Base-by-base conservation (phyloP, 2,888 invertebrate genomes). In the Plagodis pulveraria region DNA sequence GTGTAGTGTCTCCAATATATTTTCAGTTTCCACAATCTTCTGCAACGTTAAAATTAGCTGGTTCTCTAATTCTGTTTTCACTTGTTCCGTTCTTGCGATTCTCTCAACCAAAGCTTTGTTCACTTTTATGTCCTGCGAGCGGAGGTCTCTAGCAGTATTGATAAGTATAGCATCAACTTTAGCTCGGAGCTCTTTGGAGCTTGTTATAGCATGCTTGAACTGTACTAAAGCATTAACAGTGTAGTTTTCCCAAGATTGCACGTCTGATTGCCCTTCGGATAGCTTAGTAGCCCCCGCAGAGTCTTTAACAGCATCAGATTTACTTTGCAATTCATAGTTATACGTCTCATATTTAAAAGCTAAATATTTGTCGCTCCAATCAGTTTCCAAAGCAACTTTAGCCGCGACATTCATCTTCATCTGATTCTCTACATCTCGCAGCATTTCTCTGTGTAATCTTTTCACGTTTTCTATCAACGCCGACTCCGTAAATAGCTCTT, bases 291-390 rank as follows among this genome's bases (percentile, higher is more conserved):
- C 95, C 12, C 98, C 98, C 2, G 96, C 94, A 53, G 96, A 95
- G 79, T 96, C 96, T 83, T 97, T 93, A 11, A 97, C 94, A 55
- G 94, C 94, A 44, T 89, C 93, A 0, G 96, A 95, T 72, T 93
- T 93, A 12, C 96, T 97, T 65, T 95, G 94, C 50, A 98, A 88
- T 6, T 95, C 94, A n/a, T 94, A 93, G 77, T 96, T 96, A 2
- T 91, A 81, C 0, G 95, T 94, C 74, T 98, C 98, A 43, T 96
- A 95, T 73, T 96, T 95, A 71, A 96, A 95, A 0, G 97, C 95
- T 67, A 96, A 94, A 67, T 94, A 94, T 87, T 98, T 98, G 78
- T 98, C 96, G 71, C 97, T 97, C 97, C 98, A 98, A 80, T 98
- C 98, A 65, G 94, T 95, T 87, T 98, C 98, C 62, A 98, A 81